Evolutionary conservation across 1,140 invertebrate species (phyloP).

Genomic region (Oreohelix idahoensis): DNA sequence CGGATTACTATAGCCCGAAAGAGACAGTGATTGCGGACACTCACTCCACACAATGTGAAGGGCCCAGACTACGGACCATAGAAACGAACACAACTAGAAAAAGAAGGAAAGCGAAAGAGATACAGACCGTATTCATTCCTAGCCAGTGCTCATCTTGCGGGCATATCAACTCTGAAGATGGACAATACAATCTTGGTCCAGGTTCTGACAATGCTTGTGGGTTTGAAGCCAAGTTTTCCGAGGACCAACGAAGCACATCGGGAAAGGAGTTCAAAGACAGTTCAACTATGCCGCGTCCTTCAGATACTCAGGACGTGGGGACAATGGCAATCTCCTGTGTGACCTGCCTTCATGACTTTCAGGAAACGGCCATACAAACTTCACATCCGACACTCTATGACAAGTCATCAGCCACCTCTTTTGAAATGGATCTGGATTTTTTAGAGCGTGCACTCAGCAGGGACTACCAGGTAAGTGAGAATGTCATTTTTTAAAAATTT

Average conservation of each 20-base stretch:
- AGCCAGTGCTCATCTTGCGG: conserved; percentile 38
- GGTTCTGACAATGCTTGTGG: neutral
- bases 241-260: neutral
- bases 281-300: conserved; percentile 46
- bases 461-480: conserved; percentile 18
- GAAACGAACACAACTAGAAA: conserved; percentile 30
- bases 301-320: conserved; percentile 54
- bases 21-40: neutral
- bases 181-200: neutral
- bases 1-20: neutral
- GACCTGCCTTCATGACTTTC: conserved; percentile 22
- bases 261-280: conserved; percentile 40
- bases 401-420: conserved; percentile 59
- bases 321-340: conserved; percentile 63
- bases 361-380: conserved; percentile 54
- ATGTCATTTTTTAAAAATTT: no score
- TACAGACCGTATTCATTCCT: conserved; percentile 35
- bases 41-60: conserved; percentile 18
- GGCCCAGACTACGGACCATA: neutral
- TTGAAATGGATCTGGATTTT: conserved; percentile 49
- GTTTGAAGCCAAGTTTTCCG: neutral
- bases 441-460: conserved; percentile 40
- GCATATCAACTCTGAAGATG: neutral
- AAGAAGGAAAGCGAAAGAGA: conserved; percentile 35
- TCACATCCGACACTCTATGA: conserved; percentile 50